phyloP scores from a whole-genome alignment of 2,888 invertebrate genomes.

The Gerris lacustris region DNA sequence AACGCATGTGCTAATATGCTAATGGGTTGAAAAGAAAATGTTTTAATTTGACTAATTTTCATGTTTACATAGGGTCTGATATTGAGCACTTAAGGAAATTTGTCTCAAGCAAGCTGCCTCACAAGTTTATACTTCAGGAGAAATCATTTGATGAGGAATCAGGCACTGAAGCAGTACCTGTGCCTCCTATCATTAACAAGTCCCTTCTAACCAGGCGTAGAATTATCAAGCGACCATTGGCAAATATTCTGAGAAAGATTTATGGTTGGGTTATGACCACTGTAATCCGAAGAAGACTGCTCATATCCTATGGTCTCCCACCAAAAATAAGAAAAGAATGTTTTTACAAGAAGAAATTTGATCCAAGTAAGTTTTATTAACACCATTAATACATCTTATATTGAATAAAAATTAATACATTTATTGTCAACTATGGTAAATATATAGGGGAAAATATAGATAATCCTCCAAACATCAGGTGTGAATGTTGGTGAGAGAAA shows the following conservation, averaged over 20 bases:
- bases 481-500: too few species aligned
- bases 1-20: too few species aligned
- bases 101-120: background rate
- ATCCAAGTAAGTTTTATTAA: conserved; percentile 2
- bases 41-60: background rate
- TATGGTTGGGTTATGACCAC: conserved; percentile 9
- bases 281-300: background rate
- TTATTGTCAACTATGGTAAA: too few species aligned
- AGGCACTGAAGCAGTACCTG: background rate
- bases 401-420: too few species aligned
- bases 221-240: background rate
- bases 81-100: background rate
- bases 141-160: background rate
- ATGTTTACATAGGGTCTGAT: background rate
- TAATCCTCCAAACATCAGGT: too few species aligned
- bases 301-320: conserved; percentile 4
- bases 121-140: background rate
- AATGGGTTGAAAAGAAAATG: background rate
- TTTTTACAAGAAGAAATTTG: background rate
- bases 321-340: background rate
- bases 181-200: conserved; percentile 5
- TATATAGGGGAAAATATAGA: too few species aligned
- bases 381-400: background rate
- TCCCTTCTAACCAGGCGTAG: background rate
- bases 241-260: background rate